Conservation (phyloP, 1,140 invertebrate genomes). For the Calosoma granatense region DNA sequence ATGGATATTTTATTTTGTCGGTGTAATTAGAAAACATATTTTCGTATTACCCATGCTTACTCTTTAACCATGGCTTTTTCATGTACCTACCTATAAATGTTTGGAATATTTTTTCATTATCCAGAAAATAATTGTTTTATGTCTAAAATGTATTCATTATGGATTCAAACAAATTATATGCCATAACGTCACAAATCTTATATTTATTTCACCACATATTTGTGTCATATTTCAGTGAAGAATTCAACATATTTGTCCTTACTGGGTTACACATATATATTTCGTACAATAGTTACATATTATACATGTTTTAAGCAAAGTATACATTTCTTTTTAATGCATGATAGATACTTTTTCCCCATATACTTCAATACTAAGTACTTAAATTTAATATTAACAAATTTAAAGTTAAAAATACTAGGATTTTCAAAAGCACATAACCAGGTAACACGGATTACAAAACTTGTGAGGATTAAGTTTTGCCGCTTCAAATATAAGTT, state of each 20-base stretch:
- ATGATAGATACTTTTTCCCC: too few relatives aligned
- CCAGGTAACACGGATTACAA: too few relatives aligned
- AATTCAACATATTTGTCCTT: too few relatives aligned
- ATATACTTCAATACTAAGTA: too few relatives aligned
- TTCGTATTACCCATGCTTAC: slow-evolving; percentile 6
- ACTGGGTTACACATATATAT: background rate
- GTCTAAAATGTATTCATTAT: background rate
- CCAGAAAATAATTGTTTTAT: slow-evolving; percentile 5
- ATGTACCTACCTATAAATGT: slow-evolving; percentile 7
- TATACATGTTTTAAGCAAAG: background rate
- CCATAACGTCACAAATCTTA: background rate
- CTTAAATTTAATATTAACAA: too few relatives aligned
- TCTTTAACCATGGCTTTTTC: slow-evolving; percentile 3
- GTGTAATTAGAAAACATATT: slow-evolving; percentile 4
- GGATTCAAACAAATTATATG: background rate
- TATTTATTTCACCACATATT: slow-evolving; percentile 1
- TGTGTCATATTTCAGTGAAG: too few relatives aligned
- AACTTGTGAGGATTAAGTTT: too few relatives aligned
- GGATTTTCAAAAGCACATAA: too few relatives aligned
- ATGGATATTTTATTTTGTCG: slow-evolving; percentile 1
- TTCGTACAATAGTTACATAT: too few relatives aligned
- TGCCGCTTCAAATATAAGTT: too few relatives aligned
- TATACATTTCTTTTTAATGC: background rate
- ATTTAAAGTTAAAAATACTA: too few relatives aligned
- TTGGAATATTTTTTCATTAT: slow-evolving; percentile 1